Evolutionary conservation across 1,140 invertebrate species (phyloP), one percentile per base, ranked within the genome.

Genomic region (Pogonus chalceus): DNA sequence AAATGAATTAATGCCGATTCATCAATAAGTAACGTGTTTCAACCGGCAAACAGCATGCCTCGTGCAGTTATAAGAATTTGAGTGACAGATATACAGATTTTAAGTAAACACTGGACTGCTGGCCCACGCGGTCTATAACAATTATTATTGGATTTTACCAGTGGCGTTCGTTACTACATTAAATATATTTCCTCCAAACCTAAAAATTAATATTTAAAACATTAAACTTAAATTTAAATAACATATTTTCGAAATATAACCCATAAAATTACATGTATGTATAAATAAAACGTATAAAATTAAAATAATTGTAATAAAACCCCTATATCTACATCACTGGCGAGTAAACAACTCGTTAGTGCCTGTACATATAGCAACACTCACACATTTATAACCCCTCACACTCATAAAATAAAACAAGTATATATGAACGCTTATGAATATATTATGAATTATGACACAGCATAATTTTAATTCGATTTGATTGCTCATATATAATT

Each of bases 401-500:
- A 43, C 18, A 9, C 37, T 12, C 9, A 9, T n/a, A 43, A 43
- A 7, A 9, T 4, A 43, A 9, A 7, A 43, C 37, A 43, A 4
- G 18, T 43, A 43, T 18, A 43, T 18, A 43, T 43, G 37, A 4
- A 43, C 18, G 37, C 9, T 54, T 39, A 53, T 60, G 60, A 62
- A 62, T 62, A 60, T 60, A 62, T 60, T 62, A 62, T 62, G 60
- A 60, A 31, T 49, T 58, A 46, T 62, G 60, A 62, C 58, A 50
- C 46, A 58, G 60, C 60, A 59, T 51, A 62, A 60, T 62, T 62
- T 62, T 62, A 62, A 62, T 62, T 62, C 56, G 60, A 62, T 60
- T 62, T 62, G 58, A 62, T 62, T 62, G 56, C 60, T 62, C 57
- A 62, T 57, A 55, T 62, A 62, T 60, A 60, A 62, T 62, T 62